A percentile compares a stretch with the other conserved stretches of the same genome.
These are phyloP conservation scores for Tigriopus japonicus DNA, from an alignment of 1,140 invertebrate species.

Conservation along the genomic window DNA sequence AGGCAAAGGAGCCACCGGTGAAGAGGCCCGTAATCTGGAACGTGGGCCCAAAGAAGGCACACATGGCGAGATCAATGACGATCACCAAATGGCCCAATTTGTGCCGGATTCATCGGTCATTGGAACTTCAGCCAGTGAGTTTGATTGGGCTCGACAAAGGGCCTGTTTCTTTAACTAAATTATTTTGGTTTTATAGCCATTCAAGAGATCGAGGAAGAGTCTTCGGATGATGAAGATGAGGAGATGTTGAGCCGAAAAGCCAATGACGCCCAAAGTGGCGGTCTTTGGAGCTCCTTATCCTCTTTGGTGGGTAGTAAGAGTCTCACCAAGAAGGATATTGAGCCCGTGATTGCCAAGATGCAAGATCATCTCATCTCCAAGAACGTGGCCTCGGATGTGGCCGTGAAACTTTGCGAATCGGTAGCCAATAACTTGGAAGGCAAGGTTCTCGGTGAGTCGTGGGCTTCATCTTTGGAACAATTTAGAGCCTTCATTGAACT, in stretches of 20 bases:
- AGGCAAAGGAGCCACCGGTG: neutral
- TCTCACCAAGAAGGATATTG: slow-evolving; percentile 49
- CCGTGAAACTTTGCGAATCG: slow-evolving; percentile 82
- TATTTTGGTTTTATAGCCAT: neutral
- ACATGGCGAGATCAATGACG: neutral
- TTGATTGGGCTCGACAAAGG: neutral
- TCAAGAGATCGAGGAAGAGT: slow-evolving; percentile 7
- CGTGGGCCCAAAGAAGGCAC: neutral
- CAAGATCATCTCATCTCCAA: slow-evolving; percentile 90
- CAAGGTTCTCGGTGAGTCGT: slow-evolving; percentile 40
- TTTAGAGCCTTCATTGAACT: neutral
- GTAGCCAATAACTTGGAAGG: slow-evolving; percentile 81
- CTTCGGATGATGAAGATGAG: slow-evolving; percentile 7
- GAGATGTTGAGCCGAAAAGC: neutral
- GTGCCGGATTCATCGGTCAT: slow-evolving; percentile 8
- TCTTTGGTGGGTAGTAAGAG: slow-evolving; percentile 63
- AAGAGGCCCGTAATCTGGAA: neutral
- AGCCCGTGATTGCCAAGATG: slow-evolving; percentile 77
- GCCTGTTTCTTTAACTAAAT: slow-evolving; percentile 7
- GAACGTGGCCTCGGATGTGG: slow-evolving; percentile 93
- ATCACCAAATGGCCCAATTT: slow-evolving; percentile 3
- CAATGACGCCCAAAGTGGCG: neutral
- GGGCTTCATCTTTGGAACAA: slow-evolving; percentile 9
- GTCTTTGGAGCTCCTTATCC: slow-evolving; percentile 18
- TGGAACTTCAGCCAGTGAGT: neutral